Conservation (phyloP, 1,140 invertebrate species). For the Limonius californicus region DNA sequence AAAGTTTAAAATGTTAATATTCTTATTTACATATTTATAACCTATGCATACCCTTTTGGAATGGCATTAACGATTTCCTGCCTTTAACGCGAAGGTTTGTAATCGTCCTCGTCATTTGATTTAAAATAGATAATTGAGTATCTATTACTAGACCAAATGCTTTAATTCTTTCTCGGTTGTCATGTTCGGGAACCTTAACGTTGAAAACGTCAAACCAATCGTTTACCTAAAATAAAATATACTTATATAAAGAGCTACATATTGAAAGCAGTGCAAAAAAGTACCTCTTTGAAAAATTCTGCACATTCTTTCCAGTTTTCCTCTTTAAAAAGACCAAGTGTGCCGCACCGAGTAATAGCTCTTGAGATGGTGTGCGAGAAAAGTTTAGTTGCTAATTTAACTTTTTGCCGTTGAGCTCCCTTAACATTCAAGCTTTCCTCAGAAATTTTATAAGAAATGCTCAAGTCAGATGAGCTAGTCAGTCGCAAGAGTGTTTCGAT, state of each 20-base stretch:
- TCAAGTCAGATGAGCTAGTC: constrained; percentile 14
- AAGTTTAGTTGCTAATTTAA: constrained; percentile 16
- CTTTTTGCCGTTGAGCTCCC: constrained; percentile 15
- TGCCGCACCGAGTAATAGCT: constrained; percentile 5
- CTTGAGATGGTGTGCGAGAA: constrained; percentile 16
- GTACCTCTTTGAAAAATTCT: constrained; percentile 9
- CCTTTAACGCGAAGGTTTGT: neutral
- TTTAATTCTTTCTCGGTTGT: neutral
- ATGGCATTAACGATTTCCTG: neutral
- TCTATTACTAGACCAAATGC: constrained; percentile 15
- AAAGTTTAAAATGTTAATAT: neutral
- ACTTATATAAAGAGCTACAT: neutral
- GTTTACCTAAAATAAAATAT: constrained; percentile 7
- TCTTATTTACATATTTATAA: neutral
- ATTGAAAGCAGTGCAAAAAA: neutral
- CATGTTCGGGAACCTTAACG: neutral
- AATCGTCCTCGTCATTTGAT: constrained; percentile 7
- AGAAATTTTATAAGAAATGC: constrained; percentile 9
- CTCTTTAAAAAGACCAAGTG: neutral
- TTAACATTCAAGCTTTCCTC: constrained; percentile 1
- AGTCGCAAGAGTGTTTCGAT: constrained; percentile 7
- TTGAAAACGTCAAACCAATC: constrained; percentile 22
- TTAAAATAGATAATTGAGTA: constrained; percentile 1
- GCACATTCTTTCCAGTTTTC: neutral
- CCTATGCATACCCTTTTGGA: constrained; percentile 15